phyloP scores from a whole-genome alignment of 2,113 vertebrate species.

The Steatornis caripensis region DNA sequence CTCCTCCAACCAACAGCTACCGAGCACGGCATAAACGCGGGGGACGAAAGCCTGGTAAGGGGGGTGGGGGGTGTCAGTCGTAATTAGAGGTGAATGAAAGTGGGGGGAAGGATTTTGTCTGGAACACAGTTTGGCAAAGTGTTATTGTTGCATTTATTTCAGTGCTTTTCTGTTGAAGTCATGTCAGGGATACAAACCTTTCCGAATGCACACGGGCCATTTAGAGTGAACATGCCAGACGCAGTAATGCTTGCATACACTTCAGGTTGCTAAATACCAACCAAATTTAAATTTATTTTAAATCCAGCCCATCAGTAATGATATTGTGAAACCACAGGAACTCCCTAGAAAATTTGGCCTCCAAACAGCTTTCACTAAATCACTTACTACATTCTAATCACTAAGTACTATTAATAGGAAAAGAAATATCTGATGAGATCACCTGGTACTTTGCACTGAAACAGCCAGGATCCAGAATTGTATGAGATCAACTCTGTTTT shows the following conservation, averaged over 20 bases:
- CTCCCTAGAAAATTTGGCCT: slow-evolving; percentile 4
- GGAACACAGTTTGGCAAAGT: background rate
- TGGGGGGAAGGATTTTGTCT: background rate
- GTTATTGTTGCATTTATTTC: background rate
- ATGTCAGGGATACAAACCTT: background rate
- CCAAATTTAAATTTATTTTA: background rate
- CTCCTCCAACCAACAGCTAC: slow-evolving; percentile 33
- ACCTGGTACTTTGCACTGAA: background rate
- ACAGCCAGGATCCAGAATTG: background rate
- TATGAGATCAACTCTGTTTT: background rate
- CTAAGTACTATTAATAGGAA: background rate
- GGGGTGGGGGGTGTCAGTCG: background rate
- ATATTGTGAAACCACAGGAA: background rate
- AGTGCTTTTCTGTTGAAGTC: background rate
- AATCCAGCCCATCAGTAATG: background rate
- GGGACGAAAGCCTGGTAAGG: background rate
- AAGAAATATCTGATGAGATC: background rate
- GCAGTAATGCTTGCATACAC: background rate
- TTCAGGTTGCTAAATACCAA: background rate
- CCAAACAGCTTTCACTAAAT: slow-evolving; percentile 5
- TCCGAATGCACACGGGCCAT: background rate
- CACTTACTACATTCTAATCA: slow-evolving; percentile 13
- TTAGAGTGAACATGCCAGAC: background rate
- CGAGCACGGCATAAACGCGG: background rate
- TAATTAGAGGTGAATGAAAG: background rate